Evolutionary conservation across 2,888 invertebrate genomes (phyloP).

Genomic region (Aleiodes leptofemur): DNA sequence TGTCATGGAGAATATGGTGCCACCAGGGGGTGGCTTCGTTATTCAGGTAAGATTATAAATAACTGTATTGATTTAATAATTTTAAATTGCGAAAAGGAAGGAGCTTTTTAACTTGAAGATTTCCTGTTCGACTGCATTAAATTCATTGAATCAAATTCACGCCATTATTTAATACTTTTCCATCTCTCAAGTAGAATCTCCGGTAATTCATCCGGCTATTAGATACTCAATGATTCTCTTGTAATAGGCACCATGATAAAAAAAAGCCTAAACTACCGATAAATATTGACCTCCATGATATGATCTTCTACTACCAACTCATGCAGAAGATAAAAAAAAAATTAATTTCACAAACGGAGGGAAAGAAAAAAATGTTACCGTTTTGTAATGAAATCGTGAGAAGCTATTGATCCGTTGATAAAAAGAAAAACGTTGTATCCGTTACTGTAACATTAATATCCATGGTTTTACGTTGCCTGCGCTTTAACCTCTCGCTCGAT

Average conservation of each 20-base stretch:
- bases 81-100: neutral
- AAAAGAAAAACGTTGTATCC: constrained; percentile 14
- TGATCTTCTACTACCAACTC: neutral
- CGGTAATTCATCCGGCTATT: too few species aligned
- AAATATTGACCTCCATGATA: too few species aligned
- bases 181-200: neutral
- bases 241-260: too few species aligned
- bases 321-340: neutral
- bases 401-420: constrained; percentile 19
- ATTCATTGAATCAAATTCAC: neutral
- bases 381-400: neutral
- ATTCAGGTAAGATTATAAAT: constrained; percentile 67
- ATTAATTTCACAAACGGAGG: neutral
- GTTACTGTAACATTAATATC: constrained; percentile 16
- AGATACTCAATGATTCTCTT: too few species aligned
- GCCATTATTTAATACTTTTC: neutral
- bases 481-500: constrained; percentile 23
- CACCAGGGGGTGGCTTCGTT: constrained; percentile 85
- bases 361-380: neutral
- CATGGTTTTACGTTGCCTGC: constrained; percentile 20
- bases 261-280: too few species aligned
- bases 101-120: neutral
- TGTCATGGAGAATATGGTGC: constrained; percentile 94
- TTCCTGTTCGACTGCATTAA: neutral
- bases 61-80: constrained; percentile 24